Evolutionary conservation across 2,797 vertebrate species (phyloP).

Genomic region (Chloroceryle inda): DNA sequence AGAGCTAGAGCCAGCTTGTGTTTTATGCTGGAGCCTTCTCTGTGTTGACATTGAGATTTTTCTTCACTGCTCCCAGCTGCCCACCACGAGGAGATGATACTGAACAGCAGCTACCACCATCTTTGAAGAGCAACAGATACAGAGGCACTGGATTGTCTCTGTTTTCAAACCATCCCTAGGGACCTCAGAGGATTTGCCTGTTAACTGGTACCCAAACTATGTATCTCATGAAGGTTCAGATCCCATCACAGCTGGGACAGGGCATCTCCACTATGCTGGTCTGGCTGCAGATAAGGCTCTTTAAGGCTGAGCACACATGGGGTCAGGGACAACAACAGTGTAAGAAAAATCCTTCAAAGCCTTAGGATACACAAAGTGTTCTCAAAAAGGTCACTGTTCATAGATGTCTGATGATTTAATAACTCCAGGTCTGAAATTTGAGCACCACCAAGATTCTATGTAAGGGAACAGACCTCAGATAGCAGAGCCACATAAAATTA

Average conservation of each 20-base stretch:
- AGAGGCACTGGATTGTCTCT: not conserved
- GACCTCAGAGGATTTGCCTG: not conserved
- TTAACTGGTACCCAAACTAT: too few species aligned
- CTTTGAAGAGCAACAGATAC: not conserved
- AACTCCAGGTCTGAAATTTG: not conserved
- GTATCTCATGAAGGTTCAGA: not conserved
- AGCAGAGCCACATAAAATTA: not conserved
- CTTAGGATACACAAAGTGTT: not conserved
- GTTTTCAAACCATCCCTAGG: not conserved
- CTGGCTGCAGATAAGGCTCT: not conserved
- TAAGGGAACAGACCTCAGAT: not conserved
- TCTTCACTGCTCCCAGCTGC: not conserved
- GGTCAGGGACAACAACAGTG: not conserved
- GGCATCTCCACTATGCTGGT: rapidly evolving
- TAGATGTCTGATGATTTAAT: not conserved
- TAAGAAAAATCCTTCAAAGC: not conserved
- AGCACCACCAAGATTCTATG: not conserved
- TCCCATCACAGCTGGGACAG: rapidly evolving
- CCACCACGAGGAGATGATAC: rapidly evolving
- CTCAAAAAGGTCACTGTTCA: not conserved
- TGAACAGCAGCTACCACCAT: rapidly evolving
- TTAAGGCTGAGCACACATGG: not conserved
- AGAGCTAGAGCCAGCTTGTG: not conserved
- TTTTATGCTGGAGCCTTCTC: not conserved
- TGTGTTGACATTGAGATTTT: not conserved